Evolutionary conservation across 2,888 invertebrate species (phyloP), one percentile per base, ranked within the genome.

Genomic region (Coremacera marginata): DNA sequence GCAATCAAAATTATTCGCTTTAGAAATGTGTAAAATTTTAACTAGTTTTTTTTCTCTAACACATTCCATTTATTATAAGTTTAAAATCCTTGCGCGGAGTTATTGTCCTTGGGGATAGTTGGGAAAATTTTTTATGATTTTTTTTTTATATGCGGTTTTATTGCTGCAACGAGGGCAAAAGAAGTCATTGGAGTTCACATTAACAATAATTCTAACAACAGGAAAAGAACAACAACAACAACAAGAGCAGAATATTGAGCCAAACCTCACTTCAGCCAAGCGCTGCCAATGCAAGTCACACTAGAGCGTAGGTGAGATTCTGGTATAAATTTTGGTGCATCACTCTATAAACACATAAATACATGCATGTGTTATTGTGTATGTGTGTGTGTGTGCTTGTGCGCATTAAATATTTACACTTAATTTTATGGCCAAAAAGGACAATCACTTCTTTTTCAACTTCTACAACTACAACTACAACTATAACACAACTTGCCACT

Each of bases 351-450:
- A 19, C 8, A 27, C n/a, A 27, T 44, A 34, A 19, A 22, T 16
- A 31, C 60, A 19, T 60, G 37, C 14, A 25, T 60, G 14, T 71
- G 44, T 44, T 27, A n/a, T n/a, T n/a, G n/a, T 9, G 14, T 34
- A 31, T 55, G 19, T 57, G 31, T 57, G 55, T 70, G 31, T 70
- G n/a, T 52, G 70, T 31, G 14, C 34, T 31, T 19, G 3, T 44
- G 85, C 84, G 85, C 87, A 88, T 89, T 89, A 88, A 88, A 89
- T 88, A 89, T 88, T 89, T 88, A 89, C 88, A 87, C 86, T 89
- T 88, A 85, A 86, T 88, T 88, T 88, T 88, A 88, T 87, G 82
- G 84, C 83, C 82, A 80, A 83, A 84, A 84, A 86, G 89, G 87
- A 86, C 89, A 88, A 88, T 88, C 89, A 87, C 88, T 86, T 87